Conservation (phyloP, 1,140 invertebrate species). For the Trichonephila clavata region DNA sequence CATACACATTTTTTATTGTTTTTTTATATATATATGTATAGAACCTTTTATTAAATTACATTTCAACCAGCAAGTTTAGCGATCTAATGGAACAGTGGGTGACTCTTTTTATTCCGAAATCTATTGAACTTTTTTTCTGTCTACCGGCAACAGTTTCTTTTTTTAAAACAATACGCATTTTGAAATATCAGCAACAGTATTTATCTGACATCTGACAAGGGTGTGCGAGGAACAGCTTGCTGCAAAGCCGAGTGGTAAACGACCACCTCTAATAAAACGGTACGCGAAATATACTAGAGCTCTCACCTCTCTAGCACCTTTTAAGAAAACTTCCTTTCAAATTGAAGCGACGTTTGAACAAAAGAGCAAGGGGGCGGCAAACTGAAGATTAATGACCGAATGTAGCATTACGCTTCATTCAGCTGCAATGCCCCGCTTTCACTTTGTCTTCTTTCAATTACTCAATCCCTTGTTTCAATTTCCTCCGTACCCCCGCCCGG, state of each 20-base stretch:
- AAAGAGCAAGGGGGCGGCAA: slow-evolving; percentile 53
- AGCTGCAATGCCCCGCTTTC: slow-evolving; percentile 34
- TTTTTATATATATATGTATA: too few relatives aligned
- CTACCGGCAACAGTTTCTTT: too few relatives aligned
- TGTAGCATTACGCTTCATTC: slow-evolving; percentile 63
- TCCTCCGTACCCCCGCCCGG: slow-evolving; percentile 4
- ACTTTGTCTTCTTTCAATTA: slow-evolving; percentile 75
- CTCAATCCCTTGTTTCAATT: slow-evolving; percentile 64
- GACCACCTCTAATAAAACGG: slow-evolving; percentile 11
- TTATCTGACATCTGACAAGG: background rate
- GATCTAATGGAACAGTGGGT: too few relatives aligned
- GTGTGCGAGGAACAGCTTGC: background rate
- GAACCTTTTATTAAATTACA: too few relatives aligned
- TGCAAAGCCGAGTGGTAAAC: slow-evolving; percentile 7
- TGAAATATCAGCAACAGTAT: background rate
- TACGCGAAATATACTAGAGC: slow-evolving; percentile 45
- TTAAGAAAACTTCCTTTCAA: slow-evolving; percentile 62
- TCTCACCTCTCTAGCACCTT: slow-evolving; percentile 58
- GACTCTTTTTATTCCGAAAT: too few relatives aligned
- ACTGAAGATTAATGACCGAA: slow-evolving; percentile 69
- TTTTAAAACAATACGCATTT: background rate
- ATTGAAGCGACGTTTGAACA: slow-evolving; percentile 58
- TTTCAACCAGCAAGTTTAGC: too few relatives aligned
- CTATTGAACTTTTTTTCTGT: too few relatives aligned
- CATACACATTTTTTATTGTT: too few relatives aligned